Evolutionary conservation across 2,888 invertebrate species (phyloP).

Genomic region (Aquatica leii): DNA sequence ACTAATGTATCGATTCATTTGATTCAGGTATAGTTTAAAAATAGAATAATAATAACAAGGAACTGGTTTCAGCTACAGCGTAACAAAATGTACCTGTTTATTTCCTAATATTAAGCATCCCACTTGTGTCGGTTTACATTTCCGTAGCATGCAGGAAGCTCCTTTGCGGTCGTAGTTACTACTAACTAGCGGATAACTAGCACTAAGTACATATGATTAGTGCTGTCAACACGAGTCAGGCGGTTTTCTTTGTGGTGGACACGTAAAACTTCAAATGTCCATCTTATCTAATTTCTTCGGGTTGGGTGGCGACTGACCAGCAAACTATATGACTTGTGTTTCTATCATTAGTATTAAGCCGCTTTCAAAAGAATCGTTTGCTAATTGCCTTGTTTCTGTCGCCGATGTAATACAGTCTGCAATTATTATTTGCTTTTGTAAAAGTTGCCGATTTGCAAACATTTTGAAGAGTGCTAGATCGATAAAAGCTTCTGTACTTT

Average conservation of each 20-base stretch:
- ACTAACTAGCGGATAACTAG: conserved; percentile 44
- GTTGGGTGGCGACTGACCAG: conserved; percentile 41
- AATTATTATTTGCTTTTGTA: conserved; percentile 31
- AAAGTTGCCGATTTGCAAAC: neutral
- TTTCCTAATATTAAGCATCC: neutral
- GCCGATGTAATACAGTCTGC: conserved; percentile 27
- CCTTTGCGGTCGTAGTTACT: conserved; percentile 24
- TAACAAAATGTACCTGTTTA: neutral
- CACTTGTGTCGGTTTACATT: conserved; percentile 16
- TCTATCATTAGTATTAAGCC: conserved; percentile 41
- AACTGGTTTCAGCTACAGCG: no score
- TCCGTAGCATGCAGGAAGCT: conserved; percentile 26
- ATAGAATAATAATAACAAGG: no score
- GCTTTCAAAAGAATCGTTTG: conserved; percentile 41
- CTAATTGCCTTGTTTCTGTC: conserved; percentile 41
- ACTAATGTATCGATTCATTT: no score
- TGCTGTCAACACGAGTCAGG: conserved; percentile 41
- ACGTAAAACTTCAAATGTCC: conserved; percentile 29
- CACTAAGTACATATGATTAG: conserved; percentile 42
- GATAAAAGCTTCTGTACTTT: neutral
- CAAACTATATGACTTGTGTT: conserved; percentile 27
- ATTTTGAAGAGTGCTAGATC: neutral
- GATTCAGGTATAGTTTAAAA: no score
- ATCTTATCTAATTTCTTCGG: conserved; percentile 33
- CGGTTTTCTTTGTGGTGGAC: conserved; percentile 36